Evolutionary conservation across 2,888 invertebrate species (phyloP).

Genomic region (Callimorpha dominula): DNA sequence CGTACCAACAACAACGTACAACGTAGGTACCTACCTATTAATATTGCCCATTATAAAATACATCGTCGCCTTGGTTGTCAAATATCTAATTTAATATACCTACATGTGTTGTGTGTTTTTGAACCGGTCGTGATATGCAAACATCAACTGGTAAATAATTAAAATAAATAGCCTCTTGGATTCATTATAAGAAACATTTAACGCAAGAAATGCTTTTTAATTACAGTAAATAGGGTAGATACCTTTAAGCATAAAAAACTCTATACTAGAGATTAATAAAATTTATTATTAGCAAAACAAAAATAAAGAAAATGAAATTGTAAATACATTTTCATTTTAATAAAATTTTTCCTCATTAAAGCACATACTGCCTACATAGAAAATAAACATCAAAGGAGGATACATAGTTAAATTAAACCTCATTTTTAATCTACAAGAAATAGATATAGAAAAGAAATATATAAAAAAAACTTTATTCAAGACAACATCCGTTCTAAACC

Average conservation of each 20-base stretch:
- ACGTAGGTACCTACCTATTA: neutral
- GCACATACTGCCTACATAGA: neutral
- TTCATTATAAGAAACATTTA: neutral
- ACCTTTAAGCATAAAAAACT: neutral
- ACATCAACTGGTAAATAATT: neutral
- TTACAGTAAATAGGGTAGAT: neutral
- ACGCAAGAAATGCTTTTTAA: neutral
- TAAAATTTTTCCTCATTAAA: neutral
- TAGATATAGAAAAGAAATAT: too few relatives aligned
- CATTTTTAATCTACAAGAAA: neutral
- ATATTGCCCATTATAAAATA: neutral
- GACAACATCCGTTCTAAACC: neutral
- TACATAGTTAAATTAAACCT: neutral
- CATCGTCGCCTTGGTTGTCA: neutral
- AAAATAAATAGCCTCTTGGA: neutral
- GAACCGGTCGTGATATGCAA: neutral
- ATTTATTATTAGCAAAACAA: too few relatives aligned
- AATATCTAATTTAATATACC: neutral
- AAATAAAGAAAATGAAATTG: neutral
- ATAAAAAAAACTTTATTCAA: neutral
- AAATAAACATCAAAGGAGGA: neutral
- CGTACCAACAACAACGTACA: neutral
- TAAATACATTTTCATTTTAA: neutral
- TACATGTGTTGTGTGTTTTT: neutral
- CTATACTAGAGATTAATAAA: too few relatives aligned